These are phyloP conservation scores for Platycercus adscitus DNA, from an alignment of 2,113 vertebrate genomes.

Conservation along the genomic window DNA sequence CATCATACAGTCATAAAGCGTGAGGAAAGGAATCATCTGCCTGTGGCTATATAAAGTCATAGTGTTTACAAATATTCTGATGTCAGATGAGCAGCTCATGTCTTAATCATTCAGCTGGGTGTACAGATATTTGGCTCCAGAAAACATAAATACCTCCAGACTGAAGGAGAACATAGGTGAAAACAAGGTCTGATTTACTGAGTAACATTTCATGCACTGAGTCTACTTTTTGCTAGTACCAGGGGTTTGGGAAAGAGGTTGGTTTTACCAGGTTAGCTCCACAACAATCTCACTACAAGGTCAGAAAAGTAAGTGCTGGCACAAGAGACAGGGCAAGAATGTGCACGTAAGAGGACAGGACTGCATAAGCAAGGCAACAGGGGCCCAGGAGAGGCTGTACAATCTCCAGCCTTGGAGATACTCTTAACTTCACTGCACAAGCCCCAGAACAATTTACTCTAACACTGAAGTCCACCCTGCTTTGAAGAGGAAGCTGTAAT, in stretches of 20 bases:
- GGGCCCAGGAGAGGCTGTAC: background rate
- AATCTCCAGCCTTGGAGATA: background rate
- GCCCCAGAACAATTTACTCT: background rate
- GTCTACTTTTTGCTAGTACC: background rate
- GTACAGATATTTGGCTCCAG: background rate
- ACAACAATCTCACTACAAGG: background rate
- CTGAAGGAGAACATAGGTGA: background rate
- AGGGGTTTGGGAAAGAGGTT: background rate
- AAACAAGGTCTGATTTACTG: background rate
- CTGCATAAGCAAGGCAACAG: background rate
- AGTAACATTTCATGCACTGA: background rate
- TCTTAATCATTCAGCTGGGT: background rate
- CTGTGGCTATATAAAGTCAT: background rate
- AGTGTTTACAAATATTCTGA: background rate
- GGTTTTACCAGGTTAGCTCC: background rate
- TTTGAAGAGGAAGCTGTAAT: background rate
- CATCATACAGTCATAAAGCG: background rate
- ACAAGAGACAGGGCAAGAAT: background rate
- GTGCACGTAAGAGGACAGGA: background rate
- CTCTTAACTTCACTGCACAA: background rate
- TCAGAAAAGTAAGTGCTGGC: background rate
- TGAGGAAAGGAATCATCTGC: background rate
- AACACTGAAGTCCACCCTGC: background rate
- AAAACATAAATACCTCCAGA: background rate
- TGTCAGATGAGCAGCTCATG: background rate